A percentile compares a stretch with the other conserved stretches of the same genome.
phyloP scores from a whole-genome alignment of 2,888 invertebrate species.

The Boloria selene region DNA sequence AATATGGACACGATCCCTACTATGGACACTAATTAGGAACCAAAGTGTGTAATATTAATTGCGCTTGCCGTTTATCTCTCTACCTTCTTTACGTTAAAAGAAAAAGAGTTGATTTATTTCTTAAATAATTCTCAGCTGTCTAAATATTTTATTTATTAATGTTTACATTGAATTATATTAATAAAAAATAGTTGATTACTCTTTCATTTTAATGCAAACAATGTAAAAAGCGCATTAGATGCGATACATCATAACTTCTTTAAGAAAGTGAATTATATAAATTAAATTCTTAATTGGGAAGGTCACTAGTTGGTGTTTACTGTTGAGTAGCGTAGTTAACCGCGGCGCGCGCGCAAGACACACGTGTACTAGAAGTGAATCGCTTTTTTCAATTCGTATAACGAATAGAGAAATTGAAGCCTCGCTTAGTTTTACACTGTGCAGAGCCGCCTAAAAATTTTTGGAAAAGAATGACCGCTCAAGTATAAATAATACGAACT shows the following conservation, averaged over 20 bases:
- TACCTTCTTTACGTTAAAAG: conserved; percentile 47
- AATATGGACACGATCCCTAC: conserved; percentile 65
- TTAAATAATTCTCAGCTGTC: not conserved
- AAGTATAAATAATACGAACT: conserved; percentile 26
- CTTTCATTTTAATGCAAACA: conserved; percentile 7
- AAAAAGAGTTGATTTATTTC: conserved; percentile 23
- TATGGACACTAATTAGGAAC: conserved; percentile 56
- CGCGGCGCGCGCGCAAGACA: conserved; percentile 73
- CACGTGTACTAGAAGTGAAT: conserved; percentile 80
- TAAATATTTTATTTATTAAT: not conserved
- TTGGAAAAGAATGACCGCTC: conserved; percentile 34
- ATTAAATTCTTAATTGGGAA: conserved; percentile 79
- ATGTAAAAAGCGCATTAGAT: conserved; percentile 10
- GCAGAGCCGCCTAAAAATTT: conserved; percentile 45
- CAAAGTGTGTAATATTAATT: conserved; percentile 30
- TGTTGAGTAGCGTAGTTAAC: conserved; percentile 66
- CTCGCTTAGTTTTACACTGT: conserved; percentile 75
- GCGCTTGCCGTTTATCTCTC: conserved; percentile 38
- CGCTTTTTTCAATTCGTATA: conserved; percentile 62
- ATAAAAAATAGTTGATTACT: conserved; percentile 1
- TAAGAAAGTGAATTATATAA: conserved; percentile 80
- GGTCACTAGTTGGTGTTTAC: conserved; percentile 61
- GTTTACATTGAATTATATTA: not conserved
- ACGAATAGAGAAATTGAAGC: conserved; percentile 62
- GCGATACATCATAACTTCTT: conserved; percentile 54